phyloP scores from a whole-genome alignment of 2,797 vertebrate genomes.

The Coregonus ussuriensis region DNA sequence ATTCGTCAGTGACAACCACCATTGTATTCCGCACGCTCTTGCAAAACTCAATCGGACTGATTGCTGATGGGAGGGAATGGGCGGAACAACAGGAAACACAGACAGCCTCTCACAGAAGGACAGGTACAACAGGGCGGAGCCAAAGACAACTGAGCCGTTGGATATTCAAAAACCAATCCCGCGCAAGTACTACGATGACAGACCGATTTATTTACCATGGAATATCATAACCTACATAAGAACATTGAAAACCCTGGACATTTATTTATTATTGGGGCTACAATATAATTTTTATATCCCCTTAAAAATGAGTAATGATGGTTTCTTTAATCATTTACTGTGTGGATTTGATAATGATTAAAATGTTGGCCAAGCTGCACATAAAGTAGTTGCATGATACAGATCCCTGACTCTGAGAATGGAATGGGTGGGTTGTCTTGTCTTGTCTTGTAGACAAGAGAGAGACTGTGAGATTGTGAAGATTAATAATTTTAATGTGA shows the following conservation, averaged over 20 bases:
- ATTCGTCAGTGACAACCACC: constrained; percentile 14
- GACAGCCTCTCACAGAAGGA: constrained; percentile 80
- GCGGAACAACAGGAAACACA: constrained; percentile 39
- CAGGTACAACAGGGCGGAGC: constrained; percentile 76
- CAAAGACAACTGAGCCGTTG: rapidly evolving
- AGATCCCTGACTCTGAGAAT: background rate
- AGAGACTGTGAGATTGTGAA: constrained; percentile 37
- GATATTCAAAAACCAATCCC: constrained; percentile 27
- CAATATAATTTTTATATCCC: too few species aligned
- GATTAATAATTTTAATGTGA: constrained; percentile 42
- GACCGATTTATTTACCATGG: constrained; percentile 44
- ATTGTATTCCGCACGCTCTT: constrained; percentile 44
- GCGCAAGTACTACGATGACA: constrained; percentile 19
- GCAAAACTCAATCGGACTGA: constrained; percentile 60
- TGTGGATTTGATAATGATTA: background rate
- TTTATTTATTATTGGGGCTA: background rate
- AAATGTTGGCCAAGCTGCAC: background rate
- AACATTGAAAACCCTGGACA: constrained; percentile 26
- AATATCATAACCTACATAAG: background rate
- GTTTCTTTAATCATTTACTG: background rate
- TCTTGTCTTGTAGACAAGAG: background rate
- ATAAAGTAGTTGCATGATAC: background rate
- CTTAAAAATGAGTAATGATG: constrained; percentile 32
- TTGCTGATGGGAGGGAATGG: constrained; percentile 58
- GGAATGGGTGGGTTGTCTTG: background rate